Percentiles rank a stretch among this genome's conserved stretches.
phyloP scores from a whole-genome alignment of 2,113 vertebrate genomes.

The Opisthocomus hoazin region DNA sequence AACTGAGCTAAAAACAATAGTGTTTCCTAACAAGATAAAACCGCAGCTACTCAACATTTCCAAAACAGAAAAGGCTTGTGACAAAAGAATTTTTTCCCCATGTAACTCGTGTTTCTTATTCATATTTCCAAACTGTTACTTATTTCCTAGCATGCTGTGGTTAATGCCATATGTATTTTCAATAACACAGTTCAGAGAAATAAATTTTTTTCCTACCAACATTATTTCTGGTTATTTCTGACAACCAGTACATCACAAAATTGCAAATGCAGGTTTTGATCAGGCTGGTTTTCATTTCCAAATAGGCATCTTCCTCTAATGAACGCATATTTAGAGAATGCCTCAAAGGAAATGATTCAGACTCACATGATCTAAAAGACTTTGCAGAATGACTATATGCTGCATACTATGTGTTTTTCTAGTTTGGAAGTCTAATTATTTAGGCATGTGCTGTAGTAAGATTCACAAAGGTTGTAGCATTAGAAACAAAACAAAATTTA shows the following conservation, averaged over 20 bases:
- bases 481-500: background rate
- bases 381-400: background rate
- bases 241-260: slow-evolving; percentile 5
- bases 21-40: background rate
- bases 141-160: background rate
- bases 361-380: background rate
- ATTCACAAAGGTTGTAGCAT: background rate
- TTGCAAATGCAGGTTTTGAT: background rate
- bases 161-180: background rate
- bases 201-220: background rate
- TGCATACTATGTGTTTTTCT: background rate
- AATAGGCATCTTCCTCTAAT: background rate
- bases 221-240: background rate
- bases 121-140: slow-evolving; percentile 1
- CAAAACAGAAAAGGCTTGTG: background rate
- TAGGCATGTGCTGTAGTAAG: background rate
- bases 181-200: background rate
- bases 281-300: background rate
- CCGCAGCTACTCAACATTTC: background rate
- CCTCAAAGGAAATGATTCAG: slow-evolving; percentile 50
- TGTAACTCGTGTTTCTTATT: background rate
- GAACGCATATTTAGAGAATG: background rate
- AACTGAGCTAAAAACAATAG: background rate
- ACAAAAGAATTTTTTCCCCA: background rate
- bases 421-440: background rate